phyloP scores from a whole-genome alignment of 2,113 vertebrate species.

The Chinchilla lanigera region DNA sequence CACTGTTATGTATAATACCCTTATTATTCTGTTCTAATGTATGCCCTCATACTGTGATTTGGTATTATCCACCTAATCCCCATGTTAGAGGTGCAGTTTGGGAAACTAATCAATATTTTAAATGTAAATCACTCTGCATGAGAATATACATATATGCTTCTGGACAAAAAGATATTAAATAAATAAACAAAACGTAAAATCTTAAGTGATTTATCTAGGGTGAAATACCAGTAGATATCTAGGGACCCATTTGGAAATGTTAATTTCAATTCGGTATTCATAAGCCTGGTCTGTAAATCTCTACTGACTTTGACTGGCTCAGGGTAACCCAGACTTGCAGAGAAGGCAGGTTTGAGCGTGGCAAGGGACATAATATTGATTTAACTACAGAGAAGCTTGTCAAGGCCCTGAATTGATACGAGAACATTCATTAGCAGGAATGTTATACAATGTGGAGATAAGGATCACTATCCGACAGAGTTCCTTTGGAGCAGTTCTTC shows the following conservation, averaged over 20 bases:
- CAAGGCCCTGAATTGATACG: background rate
- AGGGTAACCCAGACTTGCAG: background rate
- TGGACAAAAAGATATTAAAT: conserved; percentile 64
- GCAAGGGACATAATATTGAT: background rate
- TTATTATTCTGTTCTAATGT: conserved; percentile 17
- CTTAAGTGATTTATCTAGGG: conserved; percentile 61
- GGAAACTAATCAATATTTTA: conserved; percentile 71
- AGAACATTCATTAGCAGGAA: background rate
- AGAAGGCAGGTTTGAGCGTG: background rate
- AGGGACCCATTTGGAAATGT: conserved; percentile 45
- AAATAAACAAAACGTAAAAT: conserved; percentile 62
- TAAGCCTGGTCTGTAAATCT: conserved; percentile 45
- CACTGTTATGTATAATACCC: background rate
- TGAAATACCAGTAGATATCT: conserved; percentile 37
- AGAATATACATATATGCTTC: conserved; percentile 27
- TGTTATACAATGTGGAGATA: background rate
- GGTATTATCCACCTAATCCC: conserved; percentile 11
- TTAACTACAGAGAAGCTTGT: background rate
- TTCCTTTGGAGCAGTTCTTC: background rate
- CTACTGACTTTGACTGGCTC: background rate
- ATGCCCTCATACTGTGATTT: background rate
- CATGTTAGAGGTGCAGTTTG: background rate
- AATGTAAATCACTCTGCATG: conserved; percentile 47
- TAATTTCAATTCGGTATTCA: conserved; percentile 70
- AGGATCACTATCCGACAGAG: background rate